Base-by-base conservation (phyloP, 2,113 vertebrate species). In the Seriola rivoliana region DNA sequence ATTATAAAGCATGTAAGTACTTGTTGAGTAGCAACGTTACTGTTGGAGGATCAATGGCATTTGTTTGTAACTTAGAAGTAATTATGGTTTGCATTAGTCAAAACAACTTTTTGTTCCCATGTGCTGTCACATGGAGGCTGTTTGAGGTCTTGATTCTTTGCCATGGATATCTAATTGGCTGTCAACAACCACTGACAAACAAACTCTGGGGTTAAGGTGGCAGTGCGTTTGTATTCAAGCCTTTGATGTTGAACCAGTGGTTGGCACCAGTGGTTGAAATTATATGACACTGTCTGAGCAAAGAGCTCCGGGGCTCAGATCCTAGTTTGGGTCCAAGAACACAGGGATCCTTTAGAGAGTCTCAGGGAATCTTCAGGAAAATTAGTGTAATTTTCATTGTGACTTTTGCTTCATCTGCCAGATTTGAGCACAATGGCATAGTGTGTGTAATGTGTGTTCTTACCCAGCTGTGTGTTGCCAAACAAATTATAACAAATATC, bases 11-110 rank as follows among this genome's bases (percentile, higher is more conserved):
- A 55, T 60, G 76, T 5, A 8, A 14, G 3, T 36, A 63, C 76
- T 63, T 59, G 68, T 69, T 9, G 0, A 63, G 1, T 17, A 62
- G n/a, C 3, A 8, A 54, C 11, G 23, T 12, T 4, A 13, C 3
- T 5, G 48, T 19, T 21, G 23, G 0, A 3, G 60, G 46, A 32
- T 48, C 5, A 9, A 54, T 46, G 3, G 14, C 13, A 13, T 19
- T 63, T 55, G 42, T 11, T 63, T 63, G 54, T 68, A 2, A 40
- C 42, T 32, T 77, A 13, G 23, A 23, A 29, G 34, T 76, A n/a
- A 68, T n/a, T 25, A 3, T 19, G 76, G 36, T 73, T 83, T 81
- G 19, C 36, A 71, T 87, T 77, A 75, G 59, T 68, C 81, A 70
- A 3, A 1, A 13, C 8, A 48, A 0, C 8, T 29, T 71, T 82